phyloP scores from a whole-genome alignment of 2,113 vertebrate species.

The Bubo scandiacus region DNA sequence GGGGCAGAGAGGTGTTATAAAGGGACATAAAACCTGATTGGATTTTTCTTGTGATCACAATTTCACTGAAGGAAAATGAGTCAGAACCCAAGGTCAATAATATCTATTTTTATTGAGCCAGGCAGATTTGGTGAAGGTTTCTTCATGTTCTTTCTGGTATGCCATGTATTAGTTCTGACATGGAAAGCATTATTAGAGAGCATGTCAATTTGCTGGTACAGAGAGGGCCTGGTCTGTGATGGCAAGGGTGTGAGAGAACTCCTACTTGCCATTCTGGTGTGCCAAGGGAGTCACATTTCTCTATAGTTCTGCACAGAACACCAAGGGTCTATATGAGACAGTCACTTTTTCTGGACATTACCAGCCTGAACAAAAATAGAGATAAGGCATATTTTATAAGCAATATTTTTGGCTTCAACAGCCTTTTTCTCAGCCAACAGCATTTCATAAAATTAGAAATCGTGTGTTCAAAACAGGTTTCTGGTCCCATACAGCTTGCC shows the following conservation, averaged over 20 bases:
- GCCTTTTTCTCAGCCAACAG: neutral
- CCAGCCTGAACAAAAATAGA: neutral
- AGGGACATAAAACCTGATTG: neutral
- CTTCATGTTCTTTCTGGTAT: neutral
- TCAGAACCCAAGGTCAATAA: neutral
- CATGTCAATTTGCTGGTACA: accelerated
- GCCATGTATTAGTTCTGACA: neutral
- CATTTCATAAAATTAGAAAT: neutral
- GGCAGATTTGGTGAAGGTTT: neutral
- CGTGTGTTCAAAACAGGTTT: neutral
- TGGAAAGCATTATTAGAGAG: neutral
- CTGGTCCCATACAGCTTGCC: neutral
- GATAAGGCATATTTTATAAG: neutral
- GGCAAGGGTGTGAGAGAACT: neutral
- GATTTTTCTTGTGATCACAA: neutral
- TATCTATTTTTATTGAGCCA: neutral
- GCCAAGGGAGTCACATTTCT: accelerated
- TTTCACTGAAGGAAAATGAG: neutral
- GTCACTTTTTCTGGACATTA: neutral
- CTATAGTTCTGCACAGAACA: accelerated
- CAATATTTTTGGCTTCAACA: neutral
- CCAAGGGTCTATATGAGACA: neutral
- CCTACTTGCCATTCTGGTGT: neutral
- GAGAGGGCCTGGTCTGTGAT: neutral
- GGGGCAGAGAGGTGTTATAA: neutral